Percentiles rank a stretch among this genome's conserved stretches.
Evolutionary conservation across 2,888 invertebrate species (phyloP).

Genomic region (Unio pictorum): DNA sequence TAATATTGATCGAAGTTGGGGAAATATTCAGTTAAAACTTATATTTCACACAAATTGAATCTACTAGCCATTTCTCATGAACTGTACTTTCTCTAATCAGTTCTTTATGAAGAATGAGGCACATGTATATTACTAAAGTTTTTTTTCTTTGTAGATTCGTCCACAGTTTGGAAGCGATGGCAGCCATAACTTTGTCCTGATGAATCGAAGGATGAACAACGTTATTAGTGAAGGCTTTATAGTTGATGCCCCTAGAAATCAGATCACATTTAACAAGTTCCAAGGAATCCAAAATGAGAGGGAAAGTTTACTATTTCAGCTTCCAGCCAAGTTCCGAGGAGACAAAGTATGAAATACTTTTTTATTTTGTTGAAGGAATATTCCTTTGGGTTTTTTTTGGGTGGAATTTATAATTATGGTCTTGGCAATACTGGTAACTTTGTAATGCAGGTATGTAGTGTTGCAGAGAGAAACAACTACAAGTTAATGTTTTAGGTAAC

Average conservation of each 20-base stretch:
- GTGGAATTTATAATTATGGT: neutral
- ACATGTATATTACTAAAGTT: neutral
- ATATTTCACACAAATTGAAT: too few species aligned
- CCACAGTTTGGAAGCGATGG: slow-evolving; percentile 60
- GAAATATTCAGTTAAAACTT: too few species aligned
- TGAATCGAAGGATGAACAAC: slow-evolving; percentile 65
- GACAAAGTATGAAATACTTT: slow-evolving; percentile 48
- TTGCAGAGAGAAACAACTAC: too few species aligned
- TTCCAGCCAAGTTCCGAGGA: slow-evolving; percentile 66
- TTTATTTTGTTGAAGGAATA: neutral
- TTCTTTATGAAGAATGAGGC: neutral
- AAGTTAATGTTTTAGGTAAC: too few species aligned
- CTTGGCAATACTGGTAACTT: too few species aligned
- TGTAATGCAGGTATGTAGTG: too few species aligned
- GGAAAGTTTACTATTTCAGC: slow-evolving; percentile 64
- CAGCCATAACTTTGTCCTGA: slow-evolving; percentile 69
- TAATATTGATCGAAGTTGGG: too few species aligned
- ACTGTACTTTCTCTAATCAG: too few species aligned
- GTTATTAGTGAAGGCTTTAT: slow-evolving; percentile 68
- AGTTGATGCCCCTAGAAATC: slow-evolving; percentile 71
- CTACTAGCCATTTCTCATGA: too few species aligned
- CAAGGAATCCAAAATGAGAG: slow-evolving; percentile 57
- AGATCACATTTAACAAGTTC: slow-evolving; percentile 66
- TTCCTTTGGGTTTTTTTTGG: neutral
- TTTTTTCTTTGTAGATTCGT: slow-evolving; percentile 45